Evolutionary conservation across 2,888 invertebrate genomes (phyloP).

Genomic region (Drosophila trichaetosa): DNA sequence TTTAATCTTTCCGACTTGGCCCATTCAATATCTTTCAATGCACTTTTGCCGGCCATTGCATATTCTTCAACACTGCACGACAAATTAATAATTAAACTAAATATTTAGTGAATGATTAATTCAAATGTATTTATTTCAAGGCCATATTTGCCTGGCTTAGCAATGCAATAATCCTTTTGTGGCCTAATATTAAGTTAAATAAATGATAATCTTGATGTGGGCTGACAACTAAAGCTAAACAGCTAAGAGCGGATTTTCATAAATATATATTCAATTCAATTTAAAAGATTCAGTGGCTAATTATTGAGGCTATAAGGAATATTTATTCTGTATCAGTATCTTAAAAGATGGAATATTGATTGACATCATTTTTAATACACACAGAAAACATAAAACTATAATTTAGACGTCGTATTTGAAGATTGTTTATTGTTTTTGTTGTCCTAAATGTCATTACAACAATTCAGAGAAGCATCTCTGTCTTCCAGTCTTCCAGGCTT

Average conservation of each 20-base stretch:
- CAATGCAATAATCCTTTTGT: not conserved
- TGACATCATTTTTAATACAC: not conserved
- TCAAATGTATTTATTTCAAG: not conserved
- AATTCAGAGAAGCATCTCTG: not conserved
- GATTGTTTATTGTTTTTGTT: not conserved
- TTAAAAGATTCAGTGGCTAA: not conserved
- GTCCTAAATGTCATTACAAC: not conserved
- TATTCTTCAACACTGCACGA: conserved; percentile 8
- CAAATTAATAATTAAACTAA: not conserved
- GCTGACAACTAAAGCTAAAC: not conserved
- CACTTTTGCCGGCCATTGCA: conserved; percentile 10
- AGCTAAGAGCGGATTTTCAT: not conserved
- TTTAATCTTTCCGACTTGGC: conserved; percentile 47
- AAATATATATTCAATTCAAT: not conserved
- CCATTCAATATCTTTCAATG: conserved; percentile 35
- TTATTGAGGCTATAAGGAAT: not conserved
- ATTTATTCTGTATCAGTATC: too few species aligned
- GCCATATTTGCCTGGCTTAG: not conserved
- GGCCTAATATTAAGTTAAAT: not conserved
- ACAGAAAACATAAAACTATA: too few species aligned
- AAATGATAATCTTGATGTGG: not conserved
- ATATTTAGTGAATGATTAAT: not conserved
- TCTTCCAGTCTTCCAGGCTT: not conserved
- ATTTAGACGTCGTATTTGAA: too few species aligned
- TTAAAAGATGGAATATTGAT: not conserved